Evolutionary conservation across 2,113 vertebrate genomes (phyloP).

Genomic region (Dasyornis broadbenti): DNA sequence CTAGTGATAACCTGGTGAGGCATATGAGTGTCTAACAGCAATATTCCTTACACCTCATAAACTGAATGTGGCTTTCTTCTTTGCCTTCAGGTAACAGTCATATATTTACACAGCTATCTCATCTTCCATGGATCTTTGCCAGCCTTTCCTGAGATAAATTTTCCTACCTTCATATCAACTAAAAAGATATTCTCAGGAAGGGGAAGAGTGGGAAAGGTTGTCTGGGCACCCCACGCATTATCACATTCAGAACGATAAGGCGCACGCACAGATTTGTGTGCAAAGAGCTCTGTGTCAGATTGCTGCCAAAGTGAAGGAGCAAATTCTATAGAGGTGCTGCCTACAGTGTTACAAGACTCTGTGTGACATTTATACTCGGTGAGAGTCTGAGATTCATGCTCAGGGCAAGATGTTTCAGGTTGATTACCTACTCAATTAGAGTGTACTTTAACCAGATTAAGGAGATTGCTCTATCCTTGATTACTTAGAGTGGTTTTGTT

Average conservation of each 20-base stretch:
- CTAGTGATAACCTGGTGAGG: not conserved
- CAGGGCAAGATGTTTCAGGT: conserved; percentile 18
- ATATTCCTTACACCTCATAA: not conserved
- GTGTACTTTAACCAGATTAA: not conserved
- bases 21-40: not conserved
- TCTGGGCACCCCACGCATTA: not conserved
- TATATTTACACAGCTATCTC: not conserved
- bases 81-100: not conserved
- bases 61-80: not conserved
- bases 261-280: not conserved
- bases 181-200: not conserved
- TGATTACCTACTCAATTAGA: conserved; percentile 9
- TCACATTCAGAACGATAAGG: not conserved
- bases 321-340: not conserved
- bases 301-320: not conserved
- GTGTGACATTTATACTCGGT: not conserved
- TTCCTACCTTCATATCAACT: not conserved
- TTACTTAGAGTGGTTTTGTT: not conserved
- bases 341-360: not conserved
- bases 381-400: not conserved
- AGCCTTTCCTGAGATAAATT: not conserved
- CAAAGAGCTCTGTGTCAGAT: not conserved
- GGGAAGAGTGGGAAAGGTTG: not conserved
- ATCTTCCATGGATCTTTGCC: not conserved
- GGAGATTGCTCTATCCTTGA: not conserved